Conservation (phyloP, 2,797 vertebrate species). For the Sternarchorhynchus goeldii region DNA sequence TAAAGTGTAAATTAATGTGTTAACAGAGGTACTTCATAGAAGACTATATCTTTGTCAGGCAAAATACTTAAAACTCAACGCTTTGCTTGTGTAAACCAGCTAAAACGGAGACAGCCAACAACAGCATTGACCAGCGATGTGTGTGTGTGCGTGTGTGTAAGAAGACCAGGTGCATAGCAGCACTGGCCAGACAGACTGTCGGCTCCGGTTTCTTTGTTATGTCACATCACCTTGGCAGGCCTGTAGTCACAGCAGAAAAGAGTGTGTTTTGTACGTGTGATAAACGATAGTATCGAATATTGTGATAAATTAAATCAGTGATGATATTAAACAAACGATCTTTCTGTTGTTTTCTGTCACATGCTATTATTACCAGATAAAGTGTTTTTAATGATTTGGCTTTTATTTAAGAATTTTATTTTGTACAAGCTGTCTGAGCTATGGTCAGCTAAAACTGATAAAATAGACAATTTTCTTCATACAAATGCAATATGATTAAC, state of each 20-base stretch:
- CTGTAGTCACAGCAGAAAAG: background rate
- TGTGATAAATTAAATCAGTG: too few relatives aligned
- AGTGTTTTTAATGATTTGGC: too few relatives aligned
- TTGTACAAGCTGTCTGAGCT: too few relatives aligned
- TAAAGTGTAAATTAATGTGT: background rate
- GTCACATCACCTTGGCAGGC: background rate
- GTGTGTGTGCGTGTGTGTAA: background rate
- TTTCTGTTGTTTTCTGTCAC: too few relatives aligned
- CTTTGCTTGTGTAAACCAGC: background rate
- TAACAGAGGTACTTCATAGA: background rate
- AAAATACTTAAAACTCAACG: background rate
- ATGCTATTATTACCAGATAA: too few relatives aligned
- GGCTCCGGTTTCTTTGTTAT: background rate
- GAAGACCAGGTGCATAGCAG: background rate
- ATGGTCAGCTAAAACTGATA: too few relatives aligned
- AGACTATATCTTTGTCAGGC: background rate
- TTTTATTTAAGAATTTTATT: too few relatives aligned
- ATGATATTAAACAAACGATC: too few relatives aligned
- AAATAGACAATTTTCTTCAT: too few relatives aligned
- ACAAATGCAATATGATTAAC: too few relatives aligned
- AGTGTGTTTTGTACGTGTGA: too few relatives aligned
- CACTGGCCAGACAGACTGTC: slow-evolving; percentile 4
- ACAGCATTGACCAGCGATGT: background rate
- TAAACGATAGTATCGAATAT: too few relatives aligned
- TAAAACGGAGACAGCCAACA: background rate